These are phyloP conservation scores for Nasua narica DNA, from an alignment of 2,797 vertebrate genomes.

Conservation along the genomic window DNA sequence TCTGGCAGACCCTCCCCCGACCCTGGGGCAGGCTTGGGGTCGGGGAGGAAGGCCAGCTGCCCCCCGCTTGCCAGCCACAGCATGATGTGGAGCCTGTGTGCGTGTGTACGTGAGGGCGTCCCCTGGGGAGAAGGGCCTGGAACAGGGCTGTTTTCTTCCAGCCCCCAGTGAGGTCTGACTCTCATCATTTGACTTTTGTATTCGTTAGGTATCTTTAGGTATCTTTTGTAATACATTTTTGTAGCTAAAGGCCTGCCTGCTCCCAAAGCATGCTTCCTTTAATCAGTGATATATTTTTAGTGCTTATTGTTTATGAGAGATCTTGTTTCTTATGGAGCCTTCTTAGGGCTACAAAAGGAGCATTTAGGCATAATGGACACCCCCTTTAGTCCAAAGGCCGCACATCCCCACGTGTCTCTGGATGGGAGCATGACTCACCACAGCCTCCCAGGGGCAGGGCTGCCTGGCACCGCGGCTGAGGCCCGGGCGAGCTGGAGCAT, in stretches of 20 bases:
- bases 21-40: accelerated
- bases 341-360: neutral
- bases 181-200: neutral
- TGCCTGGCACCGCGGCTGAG: accelerated
- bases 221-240: neutral
- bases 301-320: neutral
- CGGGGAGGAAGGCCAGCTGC: neutral
- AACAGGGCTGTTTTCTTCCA: accelerated
- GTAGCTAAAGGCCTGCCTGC: neutral
- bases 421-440: neutral
- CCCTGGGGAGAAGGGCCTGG: neutral
- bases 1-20: neutral
- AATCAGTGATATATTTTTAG: neutral
- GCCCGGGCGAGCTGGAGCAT: neutral
- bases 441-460: neutral
- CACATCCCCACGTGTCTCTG: neutral
- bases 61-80: neutral
- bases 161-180: neutral
- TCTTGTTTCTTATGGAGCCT: neutral
- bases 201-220: neutral
- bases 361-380: accelerated
- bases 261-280: neutral
- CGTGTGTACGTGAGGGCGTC: neutral
- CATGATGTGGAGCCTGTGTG: neutral
- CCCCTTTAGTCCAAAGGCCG: neutral